Evolutionary conservation across 2,797 vertebrate genomes (phyloP).

Genomic region (Okamejei kenojei): DNA sequence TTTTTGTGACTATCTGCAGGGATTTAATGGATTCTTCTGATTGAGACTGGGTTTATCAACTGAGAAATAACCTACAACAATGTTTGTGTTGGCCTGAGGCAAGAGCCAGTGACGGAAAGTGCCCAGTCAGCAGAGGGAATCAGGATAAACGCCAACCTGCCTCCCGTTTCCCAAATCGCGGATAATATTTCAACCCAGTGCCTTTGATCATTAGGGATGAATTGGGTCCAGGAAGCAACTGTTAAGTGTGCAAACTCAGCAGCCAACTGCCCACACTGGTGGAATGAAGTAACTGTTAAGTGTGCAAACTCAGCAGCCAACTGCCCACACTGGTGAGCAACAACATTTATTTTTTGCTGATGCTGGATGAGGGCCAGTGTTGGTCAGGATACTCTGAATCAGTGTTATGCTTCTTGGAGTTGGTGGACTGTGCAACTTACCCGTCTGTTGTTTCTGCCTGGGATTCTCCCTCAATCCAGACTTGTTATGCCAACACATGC

Average conservation of each 20-base stretch:
- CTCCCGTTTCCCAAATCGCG: not conserved
- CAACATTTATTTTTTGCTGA: not conserved
- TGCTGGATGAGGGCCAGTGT: not conserved
- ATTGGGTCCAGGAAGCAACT: not conserved
- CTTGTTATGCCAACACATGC: too few species aligned
- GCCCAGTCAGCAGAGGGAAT: not conserved
- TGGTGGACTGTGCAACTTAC: too few species aligned
- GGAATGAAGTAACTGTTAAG: not conserved
- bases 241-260: not conserved
- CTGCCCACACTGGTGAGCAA: not conserved
- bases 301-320: not conserved
- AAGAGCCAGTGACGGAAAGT: not conserved
- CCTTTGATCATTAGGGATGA: not conserved
- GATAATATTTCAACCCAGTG: not conserved
- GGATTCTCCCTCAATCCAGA: too few species aligned
- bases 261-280: not conserved
- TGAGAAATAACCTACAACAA: not conserved
- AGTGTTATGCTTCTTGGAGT: too few species aligned
- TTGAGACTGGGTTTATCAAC: not conserved
- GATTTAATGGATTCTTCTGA: not conserved
- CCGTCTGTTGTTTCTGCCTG: too few species aligned
- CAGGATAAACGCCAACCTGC: not conserved
- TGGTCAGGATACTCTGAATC: not conserved
- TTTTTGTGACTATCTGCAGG: too few species aligned
- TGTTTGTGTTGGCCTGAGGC: not conserved